phyloP scores from a whole-genome alignment of 2,797 vertebrate genomes.

The Anguilla megastoma region DNA sequence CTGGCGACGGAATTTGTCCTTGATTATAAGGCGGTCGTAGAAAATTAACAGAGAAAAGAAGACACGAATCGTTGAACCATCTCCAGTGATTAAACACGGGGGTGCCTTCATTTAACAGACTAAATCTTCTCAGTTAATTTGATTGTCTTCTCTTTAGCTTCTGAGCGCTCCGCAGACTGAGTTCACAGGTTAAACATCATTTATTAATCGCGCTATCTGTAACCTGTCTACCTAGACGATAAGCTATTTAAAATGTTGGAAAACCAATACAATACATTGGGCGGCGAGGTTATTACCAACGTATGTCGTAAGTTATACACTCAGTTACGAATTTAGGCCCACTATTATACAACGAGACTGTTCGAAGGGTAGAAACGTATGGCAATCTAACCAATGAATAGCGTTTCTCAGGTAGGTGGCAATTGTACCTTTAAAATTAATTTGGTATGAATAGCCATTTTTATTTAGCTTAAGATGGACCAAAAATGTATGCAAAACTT shows the following conservation, averaged over 20 bases:
- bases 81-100: constrained; percentile 48
- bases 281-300: background rate
- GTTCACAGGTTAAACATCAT: constrained; percentile 44
- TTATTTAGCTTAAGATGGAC: background rate
- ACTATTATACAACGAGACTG: background rate
- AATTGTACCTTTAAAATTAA: constrained; percentile 1
- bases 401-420: background rate
- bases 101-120: background rate
- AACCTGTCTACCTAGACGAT: constrained; percentile 35
- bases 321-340: background rate
- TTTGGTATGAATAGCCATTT: background rate
- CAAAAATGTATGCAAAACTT: background rate
- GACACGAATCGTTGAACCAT: constrained; percentile 29
- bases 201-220: constrained; percentile 48
- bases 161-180: constrained; percentile 31
- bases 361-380: background rate
- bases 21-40: constrained; percentile 39
- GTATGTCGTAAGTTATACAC: background rate
- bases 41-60: constrained; percentile 39
- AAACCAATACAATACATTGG: background rate
- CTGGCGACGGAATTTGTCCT: constrained; percentile 25
- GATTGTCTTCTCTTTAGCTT: constrained; percentile 33
- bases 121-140: constrained; percentile 29
- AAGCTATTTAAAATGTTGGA: constrained; percentile 23
- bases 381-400: background rate